These are phyloP conservation scores for Gymnogyps californianus DNA, from an alignment of 2,113 vertebrate species.

Conservation along the genomic window DNA sequence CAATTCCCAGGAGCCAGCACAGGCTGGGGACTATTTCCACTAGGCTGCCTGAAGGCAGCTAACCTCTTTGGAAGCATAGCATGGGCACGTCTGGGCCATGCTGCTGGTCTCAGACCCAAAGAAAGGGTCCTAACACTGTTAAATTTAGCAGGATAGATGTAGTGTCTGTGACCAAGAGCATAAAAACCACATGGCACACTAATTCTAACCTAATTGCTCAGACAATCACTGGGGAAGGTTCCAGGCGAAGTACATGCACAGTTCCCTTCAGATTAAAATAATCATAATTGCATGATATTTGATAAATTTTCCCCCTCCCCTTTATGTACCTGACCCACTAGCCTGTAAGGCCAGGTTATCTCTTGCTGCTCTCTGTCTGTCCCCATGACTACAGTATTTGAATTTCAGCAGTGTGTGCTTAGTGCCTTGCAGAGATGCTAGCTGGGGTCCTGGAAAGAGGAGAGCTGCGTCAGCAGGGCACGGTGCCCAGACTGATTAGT, in stretches of 20 bases:
- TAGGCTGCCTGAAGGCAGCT: background rate
- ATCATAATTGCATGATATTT: background rate
- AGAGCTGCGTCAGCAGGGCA: slow-evolving; percentile 58
- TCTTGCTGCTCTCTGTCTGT: slow-evolving; percentile 32
- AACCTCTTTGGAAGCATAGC: background rate
- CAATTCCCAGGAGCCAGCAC: background rate
- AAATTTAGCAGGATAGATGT: background rate
- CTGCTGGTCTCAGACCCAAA: background rate
- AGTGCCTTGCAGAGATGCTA: slow-evolving; percentile 28
- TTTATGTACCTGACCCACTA: background rate
- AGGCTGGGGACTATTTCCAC: background rate
- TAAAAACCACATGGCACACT: background rate
- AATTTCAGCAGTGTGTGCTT: slow-evolving; percentile 30
- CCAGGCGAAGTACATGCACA: rapidly evolving
- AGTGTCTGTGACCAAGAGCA: background rate
- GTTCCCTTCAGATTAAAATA: background rate
- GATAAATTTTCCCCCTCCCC: background rate
- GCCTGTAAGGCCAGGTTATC: background rate
- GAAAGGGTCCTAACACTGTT: background rate
- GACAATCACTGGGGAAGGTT: background rate
- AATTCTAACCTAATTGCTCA: background rate
- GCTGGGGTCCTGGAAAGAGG: slow-evolving; percentile 35
- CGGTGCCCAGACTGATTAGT: slow-evolving; percentile 37
- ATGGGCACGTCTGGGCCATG: background rate
- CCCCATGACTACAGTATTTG: slow-evolving; percentile 43